A percentile compares a stretch with the other conserved stretches of the same genome.
Evolutionary conservation across 2,888 invertebrate species (phyloP).

Genomic region (Drosophila eohydei): DNA sequence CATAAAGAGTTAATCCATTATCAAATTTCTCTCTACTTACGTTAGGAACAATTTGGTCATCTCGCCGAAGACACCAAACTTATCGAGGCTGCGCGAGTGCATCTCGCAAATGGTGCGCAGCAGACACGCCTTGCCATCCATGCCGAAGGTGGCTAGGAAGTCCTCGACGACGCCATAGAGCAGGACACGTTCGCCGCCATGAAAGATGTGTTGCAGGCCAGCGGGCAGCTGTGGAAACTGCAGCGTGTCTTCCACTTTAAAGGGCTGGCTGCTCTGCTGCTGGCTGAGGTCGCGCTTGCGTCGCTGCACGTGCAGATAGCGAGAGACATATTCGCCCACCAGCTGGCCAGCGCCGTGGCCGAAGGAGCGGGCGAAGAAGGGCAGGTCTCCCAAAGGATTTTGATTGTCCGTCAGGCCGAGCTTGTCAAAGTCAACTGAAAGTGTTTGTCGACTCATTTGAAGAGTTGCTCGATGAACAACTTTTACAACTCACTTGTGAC

Average conservation of each 20-base stretch:
- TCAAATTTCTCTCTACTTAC: conserved; percentile 86
- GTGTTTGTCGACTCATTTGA: not conserved
- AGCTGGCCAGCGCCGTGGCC: conserved; percentile 89
- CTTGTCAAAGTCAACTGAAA: conserved; percentile 92
- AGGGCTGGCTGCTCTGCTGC: conserved; percentile 58
- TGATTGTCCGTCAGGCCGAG: conserved; percentile 94
- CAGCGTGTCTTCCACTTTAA: conserved; percentile 60
- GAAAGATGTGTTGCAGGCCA: conserved; percentile 87
- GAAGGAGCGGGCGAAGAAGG: conserved; percentile 91
- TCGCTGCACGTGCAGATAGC: conserved; percentile 88
- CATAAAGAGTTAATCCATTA: not conserved
- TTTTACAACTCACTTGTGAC: conserved; percentile 90
- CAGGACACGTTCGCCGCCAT: conserved; percentile 92
- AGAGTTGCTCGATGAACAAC: not conserved
- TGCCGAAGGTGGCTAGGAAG: conserved; percentile 91
- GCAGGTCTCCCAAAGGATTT: conserved; percentile 92
- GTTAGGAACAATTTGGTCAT: conserved; percentile 92
- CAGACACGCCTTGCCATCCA: conserved; percentile 93
- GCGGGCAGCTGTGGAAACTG: conserved; percentile 84
- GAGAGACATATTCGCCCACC: conserved; percentile 89
- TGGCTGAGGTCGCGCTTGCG: conserved; percentile 85
- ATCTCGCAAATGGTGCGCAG: conserved; percentile 94
- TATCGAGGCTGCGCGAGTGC: conserved; percentile 91
- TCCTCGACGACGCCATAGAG: conserved; percentile 92
- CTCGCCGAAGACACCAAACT: conserved; percentile 93